phyloP scores from a whole-genome alignment of 92 coral and sea anemone species.

The Phenganax marumi region DNA sequence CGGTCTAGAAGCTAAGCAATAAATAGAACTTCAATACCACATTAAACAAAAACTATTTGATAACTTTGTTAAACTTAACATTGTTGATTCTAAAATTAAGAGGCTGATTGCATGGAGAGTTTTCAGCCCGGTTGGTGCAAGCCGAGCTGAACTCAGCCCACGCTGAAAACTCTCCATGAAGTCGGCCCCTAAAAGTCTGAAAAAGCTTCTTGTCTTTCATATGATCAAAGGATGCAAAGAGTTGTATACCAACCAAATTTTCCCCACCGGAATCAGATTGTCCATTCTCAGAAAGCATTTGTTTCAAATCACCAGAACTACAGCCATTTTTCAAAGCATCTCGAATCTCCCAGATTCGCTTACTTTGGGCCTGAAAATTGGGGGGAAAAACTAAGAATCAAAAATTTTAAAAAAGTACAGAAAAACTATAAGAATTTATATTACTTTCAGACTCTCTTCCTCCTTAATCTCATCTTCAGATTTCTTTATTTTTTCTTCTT shows the following conservation, averaged over 20 bases:
- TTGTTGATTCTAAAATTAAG: no score
- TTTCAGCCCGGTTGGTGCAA: no score
- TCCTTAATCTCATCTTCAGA: constrained; percentile 69
- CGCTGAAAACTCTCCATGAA: no score
- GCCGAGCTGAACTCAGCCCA: no score
- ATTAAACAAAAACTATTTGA: no score
- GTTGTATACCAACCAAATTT: constrained; percentile 68
- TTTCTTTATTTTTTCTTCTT: constrained; percentile 65
- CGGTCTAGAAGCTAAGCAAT: constrained; percentile 71
- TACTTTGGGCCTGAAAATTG: constrained; percentile 73
- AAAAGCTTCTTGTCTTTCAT: not conserved
- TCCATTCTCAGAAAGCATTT: constrained; percentile 87
- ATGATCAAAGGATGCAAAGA: not conserved
- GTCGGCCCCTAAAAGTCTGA: no score
- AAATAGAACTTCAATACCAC: not conserved
- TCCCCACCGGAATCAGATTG: constrained; percentile 81
- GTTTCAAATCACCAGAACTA: constrained; percentile 59
- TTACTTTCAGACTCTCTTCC: constrained; percentile 79
- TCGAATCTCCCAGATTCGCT: constrained; percentile 83
- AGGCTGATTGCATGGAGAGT: no score
- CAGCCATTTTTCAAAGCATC: constrained; percentile 74
- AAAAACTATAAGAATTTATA: not conserved
- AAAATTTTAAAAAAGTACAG: no score
- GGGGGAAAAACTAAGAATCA: not conserved
- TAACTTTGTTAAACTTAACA: no score